phyloP scores from a whole-genome alignment of 2,797 vertebrate species.

The Smutsia gigantea region DNA sequence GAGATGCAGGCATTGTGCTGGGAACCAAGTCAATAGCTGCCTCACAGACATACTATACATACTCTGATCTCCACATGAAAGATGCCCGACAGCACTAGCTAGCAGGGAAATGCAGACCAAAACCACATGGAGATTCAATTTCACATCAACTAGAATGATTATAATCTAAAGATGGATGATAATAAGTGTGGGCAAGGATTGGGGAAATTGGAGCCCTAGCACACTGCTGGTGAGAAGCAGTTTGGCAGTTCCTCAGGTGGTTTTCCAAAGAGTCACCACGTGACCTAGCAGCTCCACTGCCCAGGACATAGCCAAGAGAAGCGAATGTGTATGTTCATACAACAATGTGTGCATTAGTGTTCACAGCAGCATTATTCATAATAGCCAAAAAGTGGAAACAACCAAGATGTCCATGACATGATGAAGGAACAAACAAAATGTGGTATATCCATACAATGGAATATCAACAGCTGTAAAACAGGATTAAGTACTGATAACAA shows the following conservation, averaged over 20 bases:
- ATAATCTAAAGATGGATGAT: background rate
- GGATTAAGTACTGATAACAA: background rate
- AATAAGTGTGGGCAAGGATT: background rate
- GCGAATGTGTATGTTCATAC: background rate
- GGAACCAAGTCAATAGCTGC: background rate
- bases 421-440: background rate
- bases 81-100: background rate
- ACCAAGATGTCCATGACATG: background rate
- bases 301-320: background rate
- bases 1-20: no score
- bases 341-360: background rate
- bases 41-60: background rate
- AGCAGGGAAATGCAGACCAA: background rate
- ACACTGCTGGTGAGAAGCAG: background rate
- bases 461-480: background rate
- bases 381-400: background rate
- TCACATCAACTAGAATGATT: background rate
- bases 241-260: background rate
- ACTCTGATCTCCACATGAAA: background rate
- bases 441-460: background rate
- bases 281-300: background rate
- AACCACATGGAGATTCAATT: background rate
- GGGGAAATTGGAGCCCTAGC: background rate
- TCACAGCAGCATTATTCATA: background rate
- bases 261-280: background rate